Percentiles rank a stretch among this genome's conserved stretches.
phyloP scores from a whole-genome alignment of 1,140 invertebrate genomes.

The Solen grandis region DNA sequence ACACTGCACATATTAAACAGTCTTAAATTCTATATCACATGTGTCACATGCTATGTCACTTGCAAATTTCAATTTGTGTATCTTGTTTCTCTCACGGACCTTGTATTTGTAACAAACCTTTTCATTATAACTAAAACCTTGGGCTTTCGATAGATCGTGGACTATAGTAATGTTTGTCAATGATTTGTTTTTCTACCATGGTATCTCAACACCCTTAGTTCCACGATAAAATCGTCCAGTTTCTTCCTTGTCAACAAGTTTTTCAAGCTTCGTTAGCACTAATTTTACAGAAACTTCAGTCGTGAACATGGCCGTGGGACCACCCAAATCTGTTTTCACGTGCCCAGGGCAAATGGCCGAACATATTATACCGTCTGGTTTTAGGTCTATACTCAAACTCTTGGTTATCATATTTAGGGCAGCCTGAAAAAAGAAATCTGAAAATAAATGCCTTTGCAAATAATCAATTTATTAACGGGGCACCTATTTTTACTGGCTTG shows the following conservation, averaged over 20 bases:
- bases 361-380: constrained; percentile 88
- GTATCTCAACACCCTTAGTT: constrained; percentile 19
- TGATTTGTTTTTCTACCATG: constrained; percentile 16
- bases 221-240: constrained; percentile 44
- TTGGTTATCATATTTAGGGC: constrained; percentile 94
- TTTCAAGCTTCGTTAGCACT: constrained; percentile 18
- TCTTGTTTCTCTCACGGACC: no score
- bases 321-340: constrained; percentile 95
- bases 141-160: no score
- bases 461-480: not conserved
- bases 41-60: no score
- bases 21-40: no score
- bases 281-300: constrained; percentile 20
- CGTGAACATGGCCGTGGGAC: constrained; percentile 84
- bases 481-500: not conserved
- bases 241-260: constrained; percentile 33
- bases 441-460: not conserved
- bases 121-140: no score
- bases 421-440: constrained; percentile 83
- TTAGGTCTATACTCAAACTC: constrained; percentile 91
- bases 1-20: no score
- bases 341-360: constrained; percentile 93
- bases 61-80: no score
- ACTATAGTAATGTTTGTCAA: not conserved
- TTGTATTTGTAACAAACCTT: no score